phyloP scores from a whole-genome alignment of 64 coral and sea anemone species.

The Cladopsammia gracilis region DNA sequence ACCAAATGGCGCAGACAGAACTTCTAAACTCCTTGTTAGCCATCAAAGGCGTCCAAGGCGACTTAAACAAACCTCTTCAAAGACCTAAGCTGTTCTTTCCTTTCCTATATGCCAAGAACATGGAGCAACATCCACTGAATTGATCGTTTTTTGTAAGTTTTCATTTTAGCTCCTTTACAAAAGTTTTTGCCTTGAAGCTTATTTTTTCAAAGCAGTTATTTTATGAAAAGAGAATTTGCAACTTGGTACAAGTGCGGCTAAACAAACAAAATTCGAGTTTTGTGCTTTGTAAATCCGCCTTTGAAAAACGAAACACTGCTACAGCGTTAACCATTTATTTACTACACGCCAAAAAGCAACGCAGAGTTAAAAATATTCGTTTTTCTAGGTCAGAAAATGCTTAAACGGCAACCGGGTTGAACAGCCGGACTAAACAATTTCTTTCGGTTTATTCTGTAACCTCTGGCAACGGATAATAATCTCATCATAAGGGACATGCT shows the following conservation, averaged over 20 bases:
- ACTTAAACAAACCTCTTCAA: background rate
- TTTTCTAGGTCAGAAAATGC: background rate
- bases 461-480: constrained; percentile 20
- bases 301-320: background rate
- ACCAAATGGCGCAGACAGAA: background rate
- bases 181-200: background rate
- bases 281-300: background rate
- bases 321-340: too few species aligned
- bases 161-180: background rate
- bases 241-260: background rate
- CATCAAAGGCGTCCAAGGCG: background rate
- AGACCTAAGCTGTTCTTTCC: background rate
- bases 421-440: background rate
- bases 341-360: background rate
- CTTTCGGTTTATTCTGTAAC: constrained; percentile 15
- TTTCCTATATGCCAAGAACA: background rate
- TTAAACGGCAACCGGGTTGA: background rate
- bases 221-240: constrained; percentile 12
- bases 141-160: background rate
- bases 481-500: background rate
- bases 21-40: constrained; percentile 6
- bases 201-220: background rate
- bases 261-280: background rate
- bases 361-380: background rate
- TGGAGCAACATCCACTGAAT: background rate